Conservation (phyloP, 2,797 vertebrate genomes). For the Intellagama lesueurii region DNA sequence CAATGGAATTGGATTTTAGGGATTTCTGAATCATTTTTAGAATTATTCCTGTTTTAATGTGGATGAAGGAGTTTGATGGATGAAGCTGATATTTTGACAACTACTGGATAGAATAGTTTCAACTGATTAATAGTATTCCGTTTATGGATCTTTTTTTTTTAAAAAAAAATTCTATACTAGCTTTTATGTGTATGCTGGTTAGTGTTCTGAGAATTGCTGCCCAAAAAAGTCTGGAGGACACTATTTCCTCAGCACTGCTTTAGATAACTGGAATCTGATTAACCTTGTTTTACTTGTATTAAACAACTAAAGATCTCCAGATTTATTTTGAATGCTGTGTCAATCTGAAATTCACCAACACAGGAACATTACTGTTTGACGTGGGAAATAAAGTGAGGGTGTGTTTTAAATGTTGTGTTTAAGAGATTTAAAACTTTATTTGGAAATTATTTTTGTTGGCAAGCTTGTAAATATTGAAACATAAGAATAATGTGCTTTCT, state of each 20-base stretch:
- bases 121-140: not conserved
- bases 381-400: no score
- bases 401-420: no score
- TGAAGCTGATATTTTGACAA: not conserved
- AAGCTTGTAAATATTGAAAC: no score
- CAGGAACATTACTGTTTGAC: no score
- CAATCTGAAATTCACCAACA: not conserved
- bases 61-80: not conserved
- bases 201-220: not conserved
- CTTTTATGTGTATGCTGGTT: no score
- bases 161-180: no score
- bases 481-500: no score
- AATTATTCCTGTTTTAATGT: not conserved
- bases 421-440: no score
- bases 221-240: not conserved
- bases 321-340: not conserved
- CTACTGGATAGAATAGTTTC: not conserved
- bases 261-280: not conserved
- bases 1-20: not conserved
- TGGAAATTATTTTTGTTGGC: no score
- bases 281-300: not conserved
- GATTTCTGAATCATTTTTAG: conserved; percentile 5
- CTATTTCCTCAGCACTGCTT: not conserved
- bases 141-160: not conserved
- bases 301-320: not conserved